Percentiles rank a stretch among this genome's conserved stretches.
Conservation (phyloP, 2,797 vertebrate genomes). For the Eupleurogrammus muticus region DNA sequence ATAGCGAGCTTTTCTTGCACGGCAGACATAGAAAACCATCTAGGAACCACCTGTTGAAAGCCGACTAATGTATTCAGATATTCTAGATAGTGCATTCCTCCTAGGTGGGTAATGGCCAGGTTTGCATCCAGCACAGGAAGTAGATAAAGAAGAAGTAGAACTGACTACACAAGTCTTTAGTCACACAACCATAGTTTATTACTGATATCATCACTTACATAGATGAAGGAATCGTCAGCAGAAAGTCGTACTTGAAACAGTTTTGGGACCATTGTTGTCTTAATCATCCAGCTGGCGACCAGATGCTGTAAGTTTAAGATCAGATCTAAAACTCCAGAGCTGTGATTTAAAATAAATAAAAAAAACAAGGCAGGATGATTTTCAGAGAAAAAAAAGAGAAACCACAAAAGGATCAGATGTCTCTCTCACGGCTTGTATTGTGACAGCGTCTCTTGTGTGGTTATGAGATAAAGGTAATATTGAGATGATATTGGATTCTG, state of each 20-base stretch:
- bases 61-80: no score
- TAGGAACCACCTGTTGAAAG: no score
- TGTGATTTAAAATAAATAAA: not conserved
- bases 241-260: slow-evolving; percentile 47
- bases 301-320: slow-evolving; percentile 52
- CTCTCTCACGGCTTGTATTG: slow-evolving; percentile 14
- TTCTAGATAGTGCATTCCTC: no score
- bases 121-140: no score
- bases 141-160: no score
- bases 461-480: not conserved
- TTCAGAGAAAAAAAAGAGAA: slow-evolving; percentile 44
- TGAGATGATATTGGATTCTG: not conserved
- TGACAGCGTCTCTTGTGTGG: not conserved
- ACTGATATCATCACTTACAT: slow-evolving; percentile 78
- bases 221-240: slow-evolving; percentile 72
- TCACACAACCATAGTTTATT: slow-evolving; percentile 84
- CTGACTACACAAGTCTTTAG: slow-evolving; percentile 48
- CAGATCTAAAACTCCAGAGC: slow-evolving; percentile 39
- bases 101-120: no score
- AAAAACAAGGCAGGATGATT: slow-evolving; percentile 34
- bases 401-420: slow-evolving; percentile 19
- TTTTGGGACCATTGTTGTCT: slow-evolving; percentile 27
- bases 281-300: slow-evolving; percentile 10
- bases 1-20: no score
- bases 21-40: no score